Evolutionary conservation across 2,797 vertebrate species (phyloP).

Genomic region (Fringilla coelebs): DNA sequence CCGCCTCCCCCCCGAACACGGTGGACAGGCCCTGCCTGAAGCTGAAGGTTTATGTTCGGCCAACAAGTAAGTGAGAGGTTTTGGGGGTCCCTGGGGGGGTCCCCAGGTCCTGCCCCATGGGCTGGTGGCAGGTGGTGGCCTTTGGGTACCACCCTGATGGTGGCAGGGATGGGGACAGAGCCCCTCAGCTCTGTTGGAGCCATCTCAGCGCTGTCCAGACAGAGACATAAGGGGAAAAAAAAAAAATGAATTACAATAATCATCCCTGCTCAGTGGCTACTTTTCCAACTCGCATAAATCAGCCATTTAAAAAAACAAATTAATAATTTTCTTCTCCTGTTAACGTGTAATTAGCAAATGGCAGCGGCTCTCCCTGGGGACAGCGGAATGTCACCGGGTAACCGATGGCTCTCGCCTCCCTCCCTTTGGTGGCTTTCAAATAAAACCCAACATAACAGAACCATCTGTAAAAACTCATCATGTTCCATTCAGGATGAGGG

Average conservation of each 20-base stretch:
- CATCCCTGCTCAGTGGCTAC: neutral
- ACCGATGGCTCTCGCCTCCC: conserved; percentile 2
- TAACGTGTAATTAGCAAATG: conserved; percentile 66
- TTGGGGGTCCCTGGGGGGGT: too few relatives aligned
- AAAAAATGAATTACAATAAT: neutral
- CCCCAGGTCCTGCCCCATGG: neutral
- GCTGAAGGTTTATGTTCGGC: conserved; percentile 90
- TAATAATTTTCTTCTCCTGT: conserved; percentile 68
- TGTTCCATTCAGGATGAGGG: neutral
- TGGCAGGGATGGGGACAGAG: neutral
- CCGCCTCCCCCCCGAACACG: conserved; percentile 83
- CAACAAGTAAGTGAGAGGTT: conserved; percentile 82
- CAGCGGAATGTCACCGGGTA: conserved; percentile 36
- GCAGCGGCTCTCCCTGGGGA: conserved; percentile 54
- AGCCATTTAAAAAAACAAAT: conserved; percentile 66
- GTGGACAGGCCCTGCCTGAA: conserved; percentile 88
- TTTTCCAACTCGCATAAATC: conserved; percentile 23
- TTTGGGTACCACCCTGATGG: neutral
- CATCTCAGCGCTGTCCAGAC: neutral
- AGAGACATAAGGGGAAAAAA: neutral
- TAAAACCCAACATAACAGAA: neutral
- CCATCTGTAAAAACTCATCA: conserved; percentile 6
- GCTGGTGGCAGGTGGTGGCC: fast-evolving
- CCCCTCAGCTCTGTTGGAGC: neutral
- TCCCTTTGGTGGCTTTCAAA: conserved; percentile 12